Percentiles rank a stretch among this genome's conserved stretches.
These are phyloP conservation scores for Alsophila aescularia DNA, from an alignment of 2,888 invertebrate genomes.

Conservation along the genomic window DNA sequence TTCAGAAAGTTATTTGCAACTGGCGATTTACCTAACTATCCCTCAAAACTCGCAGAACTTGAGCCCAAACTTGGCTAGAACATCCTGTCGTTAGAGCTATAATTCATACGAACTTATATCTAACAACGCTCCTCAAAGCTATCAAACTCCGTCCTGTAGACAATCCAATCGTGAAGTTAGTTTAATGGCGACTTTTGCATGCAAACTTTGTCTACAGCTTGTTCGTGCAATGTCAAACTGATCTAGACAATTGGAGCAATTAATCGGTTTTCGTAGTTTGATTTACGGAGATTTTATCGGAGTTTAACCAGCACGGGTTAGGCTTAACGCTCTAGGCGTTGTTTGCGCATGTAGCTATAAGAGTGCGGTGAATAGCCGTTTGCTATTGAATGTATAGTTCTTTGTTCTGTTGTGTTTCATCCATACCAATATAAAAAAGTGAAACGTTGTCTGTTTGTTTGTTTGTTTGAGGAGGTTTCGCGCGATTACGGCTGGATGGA, in stretches of 20 bases:
- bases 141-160: slow-evolving; percentile 73
- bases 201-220: slow-evolving; percentile 74
- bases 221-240: slow-evolving; percentile 74
- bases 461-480: no score
- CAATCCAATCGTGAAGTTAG: slow-evolving; percentile 70
- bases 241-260: slow-evolving; percentile 75
- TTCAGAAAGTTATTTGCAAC: no score
- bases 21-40: neutral
- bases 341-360: slow-evolving; percentile 6
- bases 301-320: slow-evolving; percentile 13
- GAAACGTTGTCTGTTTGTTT: no score
- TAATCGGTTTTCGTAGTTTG: slow-evolving; percentile 69
- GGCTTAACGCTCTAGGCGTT: slow-evolving; percentile 16
- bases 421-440: no score
- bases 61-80: neutral
- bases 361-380: neutral
- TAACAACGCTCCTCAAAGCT: slow-evolving; percentile 70
- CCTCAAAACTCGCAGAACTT: neutral
- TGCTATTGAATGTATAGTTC: no score
- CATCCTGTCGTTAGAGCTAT: slow-evolving; percentile 46
- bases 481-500: no score
- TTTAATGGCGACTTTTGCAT: slow-evolving; percentile 74
- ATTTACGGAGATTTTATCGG: slow-evolving; percentile 46
- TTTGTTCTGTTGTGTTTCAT: no score
- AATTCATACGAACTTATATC: slow-evolving; percentile 68